Percentiles rank a stretch among this genome's conserved stretches.
Conservation (phyloP, 2,797 vertebrate genomes). For the Amphiprion clarkii region DNA sequence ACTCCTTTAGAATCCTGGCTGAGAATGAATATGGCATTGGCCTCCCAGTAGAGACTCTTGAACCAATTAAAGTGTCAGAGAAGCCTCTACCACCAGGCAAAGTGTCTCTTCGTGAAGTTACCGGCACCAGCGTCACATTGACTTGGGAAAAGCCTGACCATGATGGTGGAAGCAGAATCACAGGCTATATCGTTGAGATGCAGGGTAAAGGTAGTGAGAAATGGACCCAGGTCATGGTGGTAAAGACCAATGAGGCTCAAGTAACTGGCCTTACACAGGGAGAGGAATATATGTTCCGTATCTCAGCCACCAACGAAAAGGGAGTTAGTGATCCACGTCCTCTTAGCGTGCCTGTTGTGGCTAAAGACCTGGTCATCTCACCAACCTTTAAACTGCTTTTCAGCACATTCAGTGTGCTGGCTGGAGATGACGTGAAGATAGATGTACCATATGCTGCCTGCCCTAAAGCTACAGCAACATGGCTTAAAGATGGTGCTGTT, state of each 20-base stretch:
- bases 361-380: constrained; percentile 94
- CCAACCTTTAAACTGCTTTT: constrained; percentile 94
- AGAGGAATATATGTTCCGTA: constrained; percentile 96
- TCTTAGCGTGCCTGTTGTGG: constrained; percentile 93
- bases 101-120: constrained; percentile 93
- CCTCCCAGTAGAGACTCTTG: constrained; percentile 94
- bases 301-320: constrained; percentile 96
- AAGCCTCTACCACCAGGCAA: constrained; percentile 97
- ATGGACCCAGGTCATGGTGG: constrained; percentile 94
- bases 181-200: constrained; percentile 98
- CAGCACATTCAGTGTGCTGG: constrained; percentile 93
- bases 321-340: constrained; percentile 95
- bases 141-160: constrained; percentile 99
- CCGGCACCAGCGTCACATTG: constrained; percentile 91
- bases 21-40: constrained; percentile 98
- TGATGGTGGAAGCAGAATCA: constrained; percentile 97
- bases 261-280: constrained; percentile 94
- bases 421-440: constrained; percentile 96
- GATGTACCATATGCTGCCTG: constrained; percentile 94
- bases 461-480: constrained; percentile 90
- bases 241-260: constrained; percentile 92
- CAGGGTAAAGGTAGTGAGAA: constrained; percentile 96
- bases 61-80: constrained; percentile 95
- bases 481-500: constrained; percentile 91
- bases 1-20: constrained; percentile 97